These are phyloP conservation scores for Chrysolina oricalcia DNA, from an alignment of 2,888 invertebrate genomes.

Conservation along the genomic window DNA sequence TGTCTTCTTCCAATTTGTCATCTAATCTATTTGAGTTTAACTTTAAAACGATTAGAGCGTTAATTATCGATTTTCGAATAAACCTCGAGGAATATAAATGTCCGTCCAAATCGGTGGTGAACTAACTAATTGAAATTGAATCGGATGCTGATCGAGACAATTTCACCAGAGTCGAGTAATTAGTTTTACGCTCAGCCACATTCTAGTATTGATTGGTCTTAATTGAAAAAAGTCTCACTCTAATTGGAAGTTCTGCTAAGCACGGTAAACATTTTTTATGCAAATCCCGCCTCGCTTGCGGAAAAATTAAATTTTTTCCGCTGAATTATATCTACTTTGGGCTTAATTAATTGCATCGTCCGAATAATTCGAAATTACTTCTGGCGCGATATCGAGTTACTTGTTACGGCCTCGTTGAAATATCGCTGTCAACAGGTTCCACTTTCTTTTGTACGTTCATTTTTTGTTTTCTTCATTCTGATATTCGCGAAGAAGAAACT, in stretches of 20 bases:
- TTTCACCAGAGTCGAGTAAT: constrained; percentile 10
- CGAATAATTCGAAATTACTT: constrained; percentile 25
- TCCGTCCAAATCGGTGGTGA: background rate
- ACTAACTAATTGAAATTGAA: constrained; percentile 15
- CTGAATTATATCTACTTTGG: constrained; percentile 31
- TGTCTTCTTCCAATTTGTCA: too few species aligned
- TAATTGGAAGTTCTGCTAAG: constrained; percentile 31
- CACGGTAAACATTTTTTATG: constrained; percentile 30
- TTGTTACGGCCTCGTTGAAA: constrained; percentile 12
- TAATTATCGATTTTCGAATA: background rate
- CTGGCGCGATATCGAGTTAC: constrained; percentile 20
- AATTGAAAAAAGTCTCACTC: constrained; percentile 24
- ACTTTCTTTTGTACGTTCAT: constrained; percentile 2
- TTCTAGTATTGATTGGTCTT: constrained; percentile 22
- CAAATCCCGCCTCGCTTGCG: constrained; percentile 12
- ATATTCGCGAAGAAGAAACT: constrained; percentile 2
- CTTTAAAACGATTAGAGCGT: background rate
- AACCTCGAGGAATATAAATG: background rate
- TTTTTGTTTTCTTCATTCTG: background rate
- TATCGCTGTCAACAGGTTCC: constrained; percentile 23
- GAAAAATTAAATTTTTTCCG: constrained; percentile 29
- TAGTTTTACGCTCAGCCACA: constrained; percentile 17
- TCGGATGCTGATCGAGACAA: background rate
- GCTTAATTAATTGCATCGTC: constrained; percentile 34
- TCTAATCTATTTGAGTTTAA: too few species aligned